Evolutionary conservation across 2,888 invertebrate genomes (phyloP).

Genomic region (Dolichopus griseipennis): DNA sequence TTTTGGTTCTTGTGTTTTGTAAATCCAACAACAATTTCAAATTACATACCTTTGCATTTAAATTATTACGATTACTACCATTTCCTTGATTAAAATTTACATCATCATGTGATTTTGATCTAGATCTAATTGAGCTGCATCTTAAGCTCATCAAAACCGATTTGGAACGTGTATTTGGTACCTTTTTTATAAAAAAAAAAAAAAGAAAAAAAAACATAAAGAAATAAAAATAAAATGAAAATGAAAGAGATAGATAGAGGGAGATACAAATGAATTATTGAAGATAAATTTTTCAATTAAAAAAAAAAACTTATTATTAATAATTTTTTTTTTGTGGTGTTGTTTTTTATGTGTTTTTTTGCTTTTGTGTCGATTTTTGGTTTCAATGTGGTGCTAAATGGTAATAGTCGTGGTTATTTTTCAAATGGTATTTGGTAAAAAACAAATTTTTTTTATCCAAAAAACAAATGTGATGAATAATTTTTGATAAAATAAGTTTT

Average conservation of each 20-base stretch:
- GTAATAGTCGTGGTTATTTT: too few relatives aligned
- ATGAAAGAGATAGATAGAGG: background rate
- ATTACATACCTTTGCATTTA: constrained; percentile 4
- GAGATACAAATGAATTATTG: background rate
- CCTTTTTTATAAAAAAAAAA: constrained; percentile 25
- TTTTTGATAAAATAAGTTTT: too few relatives aligned
- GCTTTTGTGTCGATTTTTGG: background rate
- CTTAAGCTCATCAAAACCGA: constrained; percentile 34
- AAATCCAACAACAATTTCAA: background rate
- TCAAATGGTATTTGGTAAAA: too few relatives aligned
- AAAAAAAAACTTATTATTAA: background rate
- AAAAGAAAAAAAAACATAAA: background rate
- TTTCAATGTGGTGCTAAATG: too few relatives aligned
- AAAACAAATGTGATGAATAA: too few relatives aligned
- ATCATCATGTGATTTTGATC: constrained; percentile 29
- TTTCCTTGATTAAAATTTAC: constrained; percentile 20
- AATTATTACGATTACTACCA: background rate
- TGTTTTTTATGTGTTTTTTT: background rate
- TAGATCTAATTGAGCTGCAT: constrained; percentile 30
- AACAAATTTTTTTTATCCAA: too few relatives aligned
- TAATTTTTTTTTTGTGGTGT: background rate
- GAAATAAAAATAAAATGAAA: constrained; percentile 5
- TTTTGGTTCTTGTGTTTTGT: background rate
- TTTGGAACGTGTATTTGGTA: constrained; percentile 31
- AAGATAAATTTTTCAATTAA: background rate